Percentiles rank a stretch among this genome's conserved stretches.
Evolutionary conservation across 2,797 vertebrate species (phyloP).

Genomic region (Alcedo quadribrachys): DNA sequence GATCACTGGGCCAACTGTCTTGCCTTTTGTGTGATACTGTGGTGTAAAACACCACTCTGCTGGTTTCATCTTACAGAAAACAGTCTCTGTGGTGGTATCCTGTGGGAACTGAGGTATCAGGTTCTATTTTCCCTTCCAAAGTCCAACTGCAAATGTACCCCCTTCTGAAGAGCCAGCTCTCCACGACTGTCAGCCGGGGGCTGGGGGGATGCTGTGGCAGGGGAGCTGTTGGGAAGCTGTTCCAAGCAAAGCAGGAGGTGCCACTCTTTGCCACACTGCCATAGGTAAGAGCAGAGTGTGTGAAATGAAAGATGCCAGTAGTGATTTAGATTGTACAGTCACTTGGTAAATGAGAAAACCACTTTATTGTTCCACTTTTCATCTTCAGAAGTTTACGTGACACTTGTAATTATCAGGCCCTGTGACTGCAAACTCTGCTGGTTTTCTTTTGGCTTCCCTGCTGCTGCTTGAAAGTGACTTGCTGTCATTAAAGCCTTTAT

Average conservation of each 20-base stretch:
- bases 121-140: slow-evolving; percentile 57
- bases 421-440: neutral
- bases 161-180: neutral
- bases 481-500: slow-evolving; percentile 34
- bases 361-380: neutral
- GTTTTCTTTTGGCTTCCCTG: slow-evolving; percentile 5
- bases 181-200: neutral
- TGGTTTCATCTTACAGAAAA: slow-evolving; percentile 42
- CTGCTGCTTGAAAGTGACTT: neutral
- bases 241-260: neutral
- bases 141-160: neutral
- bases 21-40: slow-evolving; percentile 50
- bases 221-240: neutral
- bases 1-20: slow-evolving; percentile 51
- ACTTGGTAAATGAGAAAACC: neutral
- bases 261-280: neutral
- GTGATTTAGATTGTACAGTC: neutral
- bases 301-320: neutral
- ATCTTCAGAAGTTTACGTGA: neutral
- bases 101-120: slow-evolving; percentile 50
- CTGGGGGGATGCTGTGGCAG: neutral
- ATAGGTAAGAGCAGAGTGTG: neutral
- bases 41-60: slow-evolving; percentile 31
- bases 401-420: neutral
- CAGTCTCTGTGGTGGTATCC: slow-evolving; percentile 34